phyloP scores from a whole-genome alignment of 2,113 vertebrate genomes.

The Lampris incognitus region DNA sequence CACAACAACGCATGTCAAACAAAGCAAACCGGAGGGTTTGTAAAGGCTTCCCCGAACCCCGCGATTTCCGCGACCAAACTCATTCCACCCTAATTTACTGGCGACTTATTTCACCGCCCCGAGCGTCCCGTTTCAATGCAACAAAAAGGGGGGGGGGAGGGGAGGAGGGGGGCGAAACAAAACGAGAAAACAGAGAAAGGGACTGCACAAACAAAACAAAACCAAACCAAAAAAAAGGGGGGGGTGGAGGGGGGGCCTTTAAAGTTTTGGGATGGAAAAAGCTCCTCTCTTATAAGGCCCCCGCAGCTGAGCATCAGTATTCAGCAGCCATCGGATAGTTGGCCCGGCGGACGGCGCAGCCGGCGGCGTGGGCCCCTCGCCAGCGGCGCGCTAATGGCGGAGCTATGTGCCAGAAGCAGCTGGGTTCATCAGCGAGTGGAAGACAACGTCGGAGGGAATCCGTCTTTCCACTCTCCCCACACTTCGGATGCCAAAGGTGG shows the following conservation, averaged over 20 bases:
- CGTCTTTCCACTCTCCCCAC: constrained; percentile 39
- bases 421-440: constrained; percentile 49
- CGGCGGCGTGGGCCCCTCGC: constrained; percentile 49
- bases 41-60: constrained; percentile 8
- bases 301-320: constrained; percentile 75
- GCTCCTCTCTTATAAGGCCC: constrained; percentile 30
- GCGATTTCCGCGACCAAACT: constrained; percentile 18
- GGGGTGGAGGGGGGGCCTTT: background rate
- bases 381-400: constrained; percentile 62
- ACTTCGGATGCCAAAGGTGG: constrained; percentile 35
- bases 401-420: constrained; percentile 62
- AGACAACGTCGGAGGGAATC: constrained; percentile 29
- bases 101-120: constrained; percentile 2
- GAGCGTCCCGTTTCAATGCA: constrained; percentile 8
- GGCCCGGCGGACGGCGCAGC: constrained; percentile 59
- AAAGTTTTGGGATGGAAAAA: constrained; percentile 25
- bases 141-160: constrained; percentile 11
- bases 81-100: constrained; percentile 29
- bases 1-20: background rate
- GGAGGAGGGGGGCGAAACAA: background rate
- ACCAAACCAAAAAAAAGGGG: too few relatives aligned
- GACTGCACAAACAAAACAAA: constrained; percentile 15
- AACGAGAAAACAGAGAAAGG: constrained; percentile 41
- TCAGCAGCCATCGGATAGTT: constrained; percentile 59
- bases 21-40: background rate